Evolutionary conservation across 2,888 invertebrate species (phyloP), one percentile per base, ranked within the genome.

Genomic region (Netelia fuscicornis): DNA sequence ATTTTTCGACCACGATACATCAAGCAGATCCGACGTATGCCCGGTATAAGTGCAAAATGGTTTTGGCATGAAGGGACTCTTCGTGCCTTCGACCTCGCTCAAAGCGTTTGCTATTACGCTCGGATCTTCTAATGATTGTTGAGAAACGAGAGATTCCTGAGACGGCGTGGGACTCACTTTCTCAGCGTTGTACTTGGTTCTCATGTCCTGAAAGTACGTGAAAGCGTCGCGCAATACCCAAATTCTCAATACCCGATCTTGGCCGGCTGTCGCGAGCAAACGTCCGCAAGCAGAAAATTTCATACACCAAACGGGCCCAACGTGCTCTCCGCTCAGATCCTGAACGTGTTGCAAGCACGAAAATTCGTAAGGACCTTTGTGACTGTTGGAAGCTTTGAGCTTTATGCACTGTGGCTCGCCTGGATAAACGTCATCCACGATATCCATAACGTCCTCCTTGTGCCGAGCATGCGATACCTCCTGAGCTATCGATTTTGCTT

Each of bases 1-100:
- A 94, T 99, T 99, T 95, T 99, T 99, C 0, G 99, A 99, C 99
- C 99, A 99, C 6, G 98, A 98, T 0, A 99, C 97, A 94, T 99
- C 99, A 0, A 99, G 95, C 2, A 99, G 95, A 94, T 99, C 99
- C 0, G 99, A 98, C 0, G 98, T 98, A 93, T 99, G 99, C 0
- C 99, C 99, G 11, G 97, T 95, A 94, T 99, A 99, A 0, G 97
- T 97, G 94, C 98, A 98, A 94, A 99, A 98, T 2, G 99, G 98
- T 91, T 96, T 96, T 2, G 97, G 97, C 95, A 97, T 97, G 94
- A 99, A 99, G 2, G 97, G 96, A 60, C 95, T 94, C 85, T 94
- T 94, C 65, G 94, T 94, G 30, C 94, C 94, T 52, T 96, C 95
- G 83, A 95, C 95, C 75, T 96, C 96, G 60, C 88, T 91, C 2